A percentile compares a stretch with the other conserved stretches of the same genome.
These are phyloP conservation scores for Ophion ventricosus DNA, from an alignment of 2,888 invertebrate species.

Conservation along the genomic window DNA sequence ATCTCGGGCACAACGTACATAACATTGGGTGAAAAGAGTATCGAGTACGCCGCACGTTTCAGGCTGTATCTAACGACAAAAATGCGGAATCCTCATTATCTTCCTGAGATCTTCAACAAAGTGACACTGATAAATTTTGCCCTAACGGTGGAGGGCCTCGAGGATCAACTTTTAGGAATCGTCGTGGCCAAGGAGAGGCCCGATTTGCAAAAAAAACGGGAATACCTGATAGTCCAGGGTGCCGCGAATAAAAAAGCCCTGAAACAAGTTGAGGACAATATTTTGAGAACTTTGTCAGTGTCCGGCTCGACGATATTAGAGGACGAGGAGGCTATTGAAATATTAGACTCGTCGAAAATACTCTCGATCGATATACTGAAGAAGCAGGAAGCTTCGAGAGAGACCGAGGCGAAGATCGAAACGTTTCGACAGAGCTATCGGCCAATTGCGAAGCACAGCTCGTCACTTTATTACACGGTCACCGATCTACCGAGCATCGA, in stretches of 20 bases:
- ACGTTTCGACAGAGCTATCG: conserved; percentile 89
- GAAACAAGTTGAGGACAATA: conserved; percentile 93
- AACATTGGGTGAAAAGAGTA: conserved; percentile 90
- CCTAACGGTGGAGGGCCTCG: conserved; percentile 91
- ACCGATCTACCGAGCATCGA: conserved; percentile 93
- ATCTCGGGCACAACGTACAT: conserved; percentile 91
- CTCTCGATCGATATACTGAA: conserved; percentile 92
- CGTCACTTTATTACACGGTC: conserved; percentile 92
- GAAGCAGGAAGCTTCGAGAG: conserved; percentile 91
- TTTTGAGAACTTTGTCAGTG: conserved; percentile 92
- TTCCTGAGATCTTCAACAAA: conserved; percentile 93
- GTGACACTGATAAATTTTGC: conserved; percentile 93
- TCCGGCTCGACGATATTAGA: conserved; percentile 95
- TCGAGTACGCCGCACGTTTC: conserved; percentile 91
- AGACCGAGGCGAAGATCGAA: conserved; percentile 91
- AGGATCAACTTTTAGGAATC: conserved; percentile 93
- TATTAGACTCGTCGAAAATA: conserved; percentile 93
- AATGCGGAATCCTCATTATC: conserved; percentile 92
- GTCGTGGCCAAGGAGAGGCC: conserved; percentile 94
- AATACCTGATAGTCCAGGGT: conserved; percentile 90
- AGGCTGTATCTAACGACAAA: conserved; percentile 92
- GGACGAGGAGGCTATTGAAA: conserved; percentile 94
- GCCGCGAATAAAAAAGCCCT: conserved; percentile 92
- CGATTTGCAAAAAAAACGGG: conserved; percentile 92
- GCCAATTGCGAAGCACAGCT: conserved; percentile 91